Conservation (phyloP, 2,888 invertebrate species). For the Watsonalla cultraria region DNA sequence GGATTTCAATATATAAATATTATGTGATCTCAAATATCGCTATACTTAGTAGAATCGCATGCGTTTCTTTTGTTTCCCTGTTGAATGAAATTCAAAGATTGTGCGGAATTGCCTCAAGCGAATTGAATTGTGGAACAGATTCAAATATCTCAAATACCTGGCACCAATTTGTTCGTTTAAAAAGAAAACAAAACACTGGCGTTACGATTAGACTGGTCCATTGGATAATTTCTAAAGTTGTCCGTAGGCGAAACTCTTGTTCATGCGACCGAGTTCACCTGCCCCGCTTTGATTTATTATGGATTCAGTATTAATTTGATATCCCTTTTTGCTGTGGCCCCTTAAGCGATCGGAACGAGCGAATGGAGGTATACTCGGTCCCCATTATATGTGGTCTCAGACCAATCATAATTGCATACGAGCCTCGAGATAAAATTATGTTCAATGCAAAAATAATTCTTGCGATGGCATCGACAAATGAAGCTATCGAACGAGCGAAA, state of each 20-base stretch:
- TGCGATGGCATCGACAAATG: slow-evolving; percentile 27
- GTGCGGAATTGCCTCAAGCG: slow-evolving; percentile 24
- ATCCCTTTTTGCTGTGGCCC: slow-evolving; percentile 75
- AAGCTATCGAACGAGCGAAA: slow-evolving; percentile 1
- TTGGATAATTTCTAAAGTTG: slow-evolving; percentile 65
- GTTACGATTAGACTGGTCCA: slow-evolving; percentile 23
- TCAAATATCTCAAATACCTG: slow-evolving; percentile 51
- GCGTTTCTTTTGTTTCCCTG: slow-evolving; percentile 2
- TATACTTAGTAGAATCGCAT: too few species aligned
- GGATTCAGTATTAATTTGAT: slow-evolving; percentile 79
- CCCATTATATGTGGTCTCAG: slow-evolving; percentile 72
- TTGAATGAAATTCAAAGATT: slow-evolving; percentile 22
- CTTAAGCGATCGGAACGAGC: slow-evolving; percentile 71
- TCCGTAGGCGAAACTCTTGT: slow-evolving; percentile 70
- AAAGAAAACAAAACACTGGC: slow-evolving; percentile 18
- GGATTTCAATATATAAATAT: background rate
- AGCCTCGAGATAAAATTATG: slow-evolving; percentile 61
- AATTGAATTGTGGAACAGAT: slow-evolving; percentile 31
- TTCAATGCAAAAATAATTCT: slow-evolving; percentile 54
- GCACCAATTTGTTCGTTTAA: slow-evolving; percentile 25
- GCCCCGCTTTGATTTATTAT: slow-evolving; percentile 76
- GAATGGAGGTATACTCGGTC: slow-evolving; percentile 53
- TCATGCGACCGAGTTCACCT: slow-evolving; percentile 70
- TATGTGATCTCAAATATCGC: too few species aligned
- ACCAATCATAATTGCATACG: slow-evolving; percentile 75